These are phyloP conservation scores for Hylaea fasciaria DNA, from an alignment of 2,888 invertebrate species.

Conservation along the genomic window DNA sequence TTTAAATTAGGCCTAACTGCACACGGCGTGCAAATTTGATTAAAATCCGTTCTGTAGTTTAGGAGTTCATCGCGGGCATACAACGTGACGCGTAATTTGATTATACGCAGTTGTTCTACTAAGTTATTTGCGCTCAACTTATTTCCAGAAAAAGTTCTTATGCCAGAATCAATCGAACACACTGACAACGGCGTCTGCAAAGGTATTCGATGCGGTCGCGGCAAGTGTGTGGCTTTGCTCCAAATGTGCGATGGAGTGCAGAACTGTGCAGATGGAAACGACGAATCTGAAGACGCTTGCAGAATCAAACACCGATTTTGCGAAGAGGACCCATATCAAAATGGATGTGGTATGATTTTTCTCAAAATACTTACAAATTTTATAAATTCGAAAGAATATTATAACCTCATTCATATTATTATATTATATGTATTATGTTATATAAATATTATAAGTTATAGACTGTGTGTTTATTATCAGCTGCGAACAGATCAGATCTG, in stretches of 20 bases:
- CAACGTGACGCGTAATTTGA: no score
- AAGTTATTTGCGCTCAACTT: slow-evolving; percentile 5
- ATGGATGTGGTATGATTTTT: slow-evolving; percentile 68
- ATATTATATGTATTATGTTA: no score
- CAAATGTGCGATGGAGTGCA: slow-evolving; percentile 88
- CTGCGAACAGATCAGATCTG: no score
- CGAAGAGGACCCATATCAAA: slow-evolving; percentile 58
- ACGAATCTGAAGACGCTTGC: slow-evolving; percentile 85
- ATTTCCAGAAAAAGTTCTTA: slow-evolving; percentile 26
- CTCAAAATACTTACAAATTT: background rate
- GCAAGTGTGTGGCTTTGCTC: slow-evolving; percentile 86
- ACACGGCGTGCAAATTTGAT: no score
- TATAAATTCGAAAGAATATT: no score
- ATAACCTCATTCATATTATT: no score
- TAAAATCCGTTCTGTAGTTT: no score
- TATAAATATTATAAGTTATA: no score
- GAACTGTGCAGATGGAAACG: slow-evolving; percentile 88
- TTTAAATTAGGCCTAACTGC: no score
- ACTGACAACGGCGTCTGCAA: slow-evolving; percentile 72
- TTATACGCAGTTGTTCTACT: no score
- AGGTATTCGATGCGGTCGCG: slow-evolving; percentile 88
- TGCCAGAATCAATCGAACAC: slow-evolving; percentile 15
- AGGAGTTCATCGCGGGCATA: no score
- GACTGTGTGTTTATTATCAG: no score
- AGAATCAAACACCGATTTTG: slow-evolving; percentile 61